Evolutionary conservation across 2,797 vertebrate species (phyloP).

Genomic region (Lepilemur septentrionalis): DNA sequence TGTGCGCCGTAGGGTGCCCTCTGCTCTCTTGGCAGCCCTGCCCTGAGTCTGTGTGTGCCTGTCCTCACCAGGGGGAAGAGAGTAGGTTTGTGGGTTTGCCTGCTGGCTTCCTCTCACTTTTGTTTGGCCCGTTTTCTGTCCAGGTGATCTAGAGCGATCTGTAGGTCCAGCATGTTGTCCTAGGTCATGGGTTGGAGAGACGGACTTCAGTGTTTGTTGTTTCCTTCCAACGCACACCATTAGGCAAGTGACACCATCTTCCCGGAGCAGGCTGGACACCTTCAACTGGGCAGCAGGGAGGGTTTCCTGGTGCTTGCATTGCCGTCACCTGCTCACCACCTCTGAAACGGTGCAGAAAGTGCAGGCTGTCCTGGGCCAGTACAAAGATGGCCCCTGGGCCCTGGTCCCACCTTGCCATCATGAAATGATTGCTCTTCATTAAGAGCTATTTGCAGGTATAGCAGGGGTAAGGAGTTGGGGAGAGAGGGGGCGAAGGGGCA

Average conservation of each 20-base stretch:
- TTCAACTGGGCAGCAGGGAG: not conserved
- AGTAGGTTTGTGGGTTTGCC: not conserved
- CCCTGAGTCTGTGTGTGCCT: not conserved
- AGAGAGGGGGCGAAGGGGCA: rapidly evolving
- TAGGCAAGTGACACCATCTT: not conserved
- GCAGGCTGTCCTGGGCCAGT: not conserved
- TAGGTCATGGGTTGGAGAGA: not conserved
- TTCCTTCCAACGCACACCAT: not conserved
- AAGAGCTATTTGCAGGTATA: not conserved
- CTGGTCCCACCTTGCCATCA: not conserved
- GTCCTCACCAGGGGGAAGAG: not conserved
- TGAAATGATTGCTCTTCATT: not conserved
- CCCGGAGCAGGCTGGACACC: not conserved
- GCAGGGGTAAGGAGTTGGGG: not conserved
- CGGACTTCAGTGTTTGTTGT: not conserved
- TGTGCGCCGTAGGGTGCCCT: not conserved
- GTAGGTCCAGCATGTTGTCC: not conserved
- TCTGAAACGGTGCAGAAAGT: not conserved
- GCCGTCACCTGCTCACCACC: not conserved
- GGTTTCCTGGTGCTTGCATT: not conserved
- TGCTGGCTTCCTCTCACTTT: not conserved
- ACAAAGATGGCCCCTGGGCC: not conserved
- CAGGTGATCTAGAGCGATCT: not conserved
- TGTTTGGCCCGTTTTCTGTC: not conserved
- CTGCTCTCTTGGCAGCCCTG: not conserved